Percentiles rank a stretch among this genome's conserved stretches.
These are phyloP conservation scores for Listronotus oregonensis DNA, from an alignment of 1,140 invertebrate species.

Conservation along the genomic window DNA sequence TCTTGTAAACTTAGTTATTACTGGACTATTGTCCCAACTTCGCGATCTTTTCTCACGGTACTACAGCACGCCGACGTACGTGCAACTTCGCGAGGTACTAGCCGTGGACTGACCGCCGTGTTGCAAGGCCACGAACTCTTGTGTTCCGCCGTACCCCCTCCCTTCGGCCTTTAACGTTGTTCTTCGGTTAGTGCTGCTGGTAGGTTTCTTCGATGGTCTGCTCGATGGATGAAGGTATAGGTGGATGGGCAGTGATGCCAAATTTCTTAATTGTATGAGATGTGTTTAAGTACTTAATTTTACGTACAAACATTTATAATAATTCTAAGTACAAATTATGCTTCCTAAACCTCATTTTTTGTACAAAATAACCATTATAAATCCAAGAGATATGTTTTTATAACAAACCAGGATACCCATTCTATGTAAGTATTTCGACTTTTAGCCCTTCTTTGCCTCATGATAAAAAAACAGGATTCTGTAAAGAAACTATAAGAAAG, in stretches of 20 bases:
- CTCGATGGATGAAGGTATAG: constrained; percentile 13
- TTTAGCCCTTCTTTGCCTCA: no score
- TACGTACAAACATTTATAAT: no score
- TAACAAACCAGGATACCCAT: no score
- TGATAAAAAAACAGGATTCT: no score
- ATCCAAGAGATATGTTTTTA: no score
- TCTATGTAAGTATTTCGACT: no score
- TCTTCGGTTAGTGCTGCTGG: constrained; percentile 14
- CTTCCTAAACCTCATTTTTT: no score
- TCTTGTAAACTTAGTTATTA: background rate
- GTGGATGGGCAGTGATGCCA: constrained; percentile 14
- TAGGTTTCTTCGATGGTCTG: constrained; percentile 2
- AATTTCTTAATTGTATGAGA: background rate
- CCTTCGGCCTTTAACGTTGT: constrained; percentile 21
- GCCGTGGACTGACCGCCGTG: constrained; percentile 25
- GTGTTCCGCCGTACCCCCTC: constrained; percentile 24
- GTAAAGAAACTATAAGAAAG: no score
- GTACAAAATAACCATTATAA: no score
- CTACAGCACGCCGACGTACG: background rate
- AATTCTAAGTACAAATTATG: no score
- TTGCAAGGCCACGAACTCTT: constrained; percentile 38
- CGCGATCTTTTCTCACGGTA: constrained; percentile 22
- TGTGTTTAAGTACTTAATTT: no score
- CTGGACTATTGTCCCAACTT: background rate
- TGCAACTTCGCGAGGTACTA: constrained; percentile 18